Percentiles rank a stretch among this genome's conserved stretches.
Evolutionary conservation across 2,797 vertebrate genomes (phyloP).

Genomic region (Sebastes iracundus): DNA sequence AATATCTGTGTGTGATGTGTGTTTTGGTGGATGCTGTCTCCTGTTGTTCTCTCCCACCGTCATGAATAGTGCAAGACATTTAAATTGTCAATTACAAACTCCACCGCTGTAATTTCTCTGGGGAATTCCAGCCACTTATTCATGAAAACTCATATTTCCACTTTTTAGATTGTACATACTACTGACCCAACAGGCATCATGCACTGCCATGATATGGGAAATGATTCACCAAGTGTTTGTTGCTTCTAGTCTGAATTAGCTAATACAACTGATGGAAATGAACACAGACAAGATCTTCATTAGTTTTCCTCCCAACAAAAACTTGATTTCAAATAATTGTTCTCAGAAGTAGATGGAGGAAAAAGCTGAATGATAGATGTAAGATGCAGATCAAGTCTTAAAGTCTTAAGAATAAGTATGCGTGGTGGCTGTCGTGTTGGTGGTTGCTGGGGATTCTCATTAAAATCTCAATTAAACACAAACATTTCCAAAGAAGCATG

Average conservation of each 20-base stretch:
- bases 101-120: conserved; percentile 51
- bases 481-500: conserved; percentile 63
- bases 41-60: conserved; percentile 4
- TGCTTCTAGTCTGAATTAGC: neutral
- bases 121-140: conserved; percentile 36
- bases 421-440: conserved; percentile 17
- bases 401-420: conserved; percentile 12
- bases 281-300: neutral
- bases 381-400: conserved; percentile 17
- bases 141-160: conserved; percentile 10
- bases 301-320: neutral
- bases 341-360: neutral
- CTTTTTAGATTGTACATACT: neutral
- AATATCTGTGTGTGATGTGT: neutral
- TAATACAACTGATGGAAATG: neutral
- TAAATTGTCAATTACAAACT: conserved; percentile 69
- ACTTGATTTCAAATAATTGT: neutral
- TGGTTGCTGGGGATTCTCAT: conserved; percentile 56
- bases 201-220: neutral
- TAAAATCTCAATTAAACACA: conserved; percentile 75
- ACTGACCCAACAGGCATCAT: neutral
- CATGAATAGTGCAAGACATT: conserved; percentile 51
- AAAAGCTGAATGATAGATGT: neutral
- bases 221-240: neutral
- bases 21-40: neutral